Percentiles rank a stretch among this genome's conserved stretches.
Evolutionary conservation across 2,888 invertebrate genomes (phyloP).

Genomic region (Spodoptera picta): DNA sequence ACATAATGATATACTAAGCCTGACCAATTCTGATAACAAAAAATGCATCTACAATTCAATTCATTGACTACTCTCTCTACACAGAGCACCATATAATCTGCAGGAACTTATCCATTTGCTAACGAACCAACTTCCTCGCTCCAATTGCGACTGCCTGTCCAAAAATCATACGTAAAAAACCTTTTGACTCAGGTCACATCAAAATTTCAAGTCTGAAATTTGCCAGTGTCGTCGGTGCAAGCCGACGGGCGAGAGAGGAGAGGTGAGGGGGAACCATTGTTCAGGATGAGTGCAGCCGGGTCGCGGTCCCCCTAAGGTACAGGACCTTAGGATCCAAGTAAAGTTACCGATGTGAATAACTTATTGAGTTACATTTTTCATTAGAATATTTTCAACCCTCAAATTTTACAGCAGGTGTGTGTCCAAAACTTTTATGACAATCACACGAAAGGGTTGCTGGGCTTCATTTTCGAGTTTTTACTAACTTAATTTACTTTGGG

Average conservation of each 20-base stretch:
- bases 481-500: conserved; percentile 13
- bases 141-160: conserved; percentile 33
- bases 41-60: conserved; percentile 6
- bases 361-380: conserved; percentile 43
- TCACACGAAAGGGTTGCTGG: conserved; percentile 10
- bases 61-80: conserved; percentile 6
- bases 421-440: conserved; percentile 19
- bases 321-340: conserved; percentile 46
- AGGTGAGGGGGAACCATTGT: conserved; percentile 58
- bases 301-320: conserved; percentile 51
- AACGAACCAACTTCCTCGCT: conserved; percentile 31
- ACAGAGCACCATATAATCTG: conserved; percentile 14
- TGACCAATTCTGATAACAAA: not conserved
- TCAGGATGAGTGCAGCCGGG: conserved; percentile 68
- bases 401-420: conserved; percentile 27
- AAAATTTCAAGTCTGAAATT: conserved; percentile 68
- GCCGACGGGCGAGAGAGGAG: conserved; percentile 34
- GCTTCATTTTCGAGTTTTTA: conserved; percentile 24
- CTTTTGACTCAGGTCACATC: conserved; percentile 55
- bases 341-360: conserved; percentile 60
- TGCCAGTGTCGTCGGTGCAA: conserved; percentile 55
- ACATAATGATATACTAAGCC: no score
- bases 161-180: conserved; percentile 47
- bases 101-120: conserved; percentile 41
- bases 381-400: conserved; percentile 36